These are phyloP conservation scores for Sus cebifrons DNA, from an alignment of 2,797 vertebrate species.

Conservation along the genomic window DNA sequence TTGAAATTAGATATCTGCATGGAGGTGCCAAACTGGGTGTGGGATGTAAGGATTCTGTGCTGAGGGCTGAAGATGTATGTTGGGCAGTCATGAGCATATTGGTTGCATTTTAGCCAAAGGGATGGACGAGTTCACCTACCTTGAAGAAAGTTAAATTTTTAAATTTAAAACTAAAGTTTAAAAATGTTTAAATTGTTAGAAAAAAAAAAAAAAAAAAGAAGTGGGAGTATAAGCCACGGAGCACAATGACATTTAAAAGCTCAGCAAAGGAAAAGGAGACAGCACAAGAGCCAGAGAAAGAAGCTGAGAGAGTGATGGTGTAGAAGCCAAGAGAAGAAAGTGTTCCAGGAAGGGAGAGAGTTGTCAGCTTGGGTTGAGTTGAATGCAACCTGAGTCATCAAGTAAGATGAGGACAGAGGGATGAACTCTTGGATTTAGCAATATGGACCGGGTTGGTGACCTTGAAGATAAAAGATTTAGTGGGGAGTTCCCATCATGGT, in stretches of 20 bases:
- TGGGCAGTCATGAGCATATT: background rate
- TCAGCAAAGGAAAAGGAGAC: conserved; percentile 66
- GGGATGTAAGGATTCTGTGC: background rate
- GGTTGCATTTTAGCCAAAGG: background rate
- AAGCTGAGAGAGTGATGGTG: background rate
- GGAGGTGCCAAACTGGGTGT: background rate
- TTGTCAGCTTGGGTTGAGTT: background rate
- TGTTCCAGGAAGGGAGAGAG: background rate
- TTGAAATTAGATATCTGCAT: background rate
- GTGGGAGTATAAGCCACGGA: conserved; percentile 68
- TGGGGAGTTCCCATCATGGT: too few relatives aligned
- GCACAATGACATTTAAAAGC: conserved; percentile 80
- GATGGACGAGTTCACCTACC: background rate
- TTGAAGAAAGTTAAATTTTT: background rate
- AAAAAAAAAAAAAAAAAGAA: conserved; percentile 56
- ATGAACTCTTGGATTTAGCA: background rate
- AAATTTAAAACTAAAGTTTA: conserved; percentile 53
- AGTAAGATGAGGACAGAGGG: background rate
- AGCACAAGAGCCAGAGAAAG: conserved; percentile 48
- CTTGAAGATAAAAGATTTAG: background rate
- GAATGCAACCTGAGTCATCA: background rate
- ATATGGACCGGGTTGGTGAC: background rate
- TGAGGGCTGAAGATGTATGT: background rate
- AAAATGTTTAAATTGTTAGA: conserved; percentile 52
- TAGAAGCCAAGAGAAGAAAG: conserved; percentile 64